A percentile compares a stretch with the other conserved stretches of the same genome.
phyloP scores from a whole-genome alignment of 2,113 vertebrate species.

The Circaetus gallicus region DNA sequence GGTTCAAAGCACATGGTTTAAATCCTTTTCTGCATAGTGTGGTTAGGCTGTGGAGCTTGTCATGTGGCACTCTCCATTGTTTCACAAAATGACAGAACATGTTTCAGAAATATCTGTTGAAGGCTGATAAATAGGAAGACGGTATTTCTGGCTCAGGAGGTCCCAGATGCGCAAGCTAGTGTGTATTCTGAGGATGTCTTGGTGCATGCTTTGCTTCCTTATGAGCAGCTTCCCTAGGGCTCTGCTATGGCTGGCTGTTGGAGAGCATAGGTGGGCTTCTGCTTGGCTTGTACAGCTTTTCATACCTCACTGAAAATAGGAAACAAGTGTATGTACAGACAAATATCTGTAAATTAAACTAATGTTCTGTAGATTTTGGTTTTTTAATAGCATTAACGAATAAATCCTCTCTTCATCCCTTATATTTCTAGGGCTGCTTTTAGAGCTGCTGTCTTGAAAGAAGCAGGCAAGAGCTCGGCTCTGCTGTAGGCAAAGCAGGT shows the following conservation, averaged over 20 bases:
- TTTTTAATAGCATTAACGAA: neutral
- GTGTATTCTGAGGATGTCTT: neutral
- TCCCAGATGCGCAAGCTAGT: neutral
- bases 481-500: neutral
- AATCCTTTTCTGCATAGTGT: neutral
- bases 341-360: neutral
- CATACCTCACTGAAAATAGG: neutral
- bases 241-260: neutral
- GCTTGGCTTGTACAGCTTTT: neutral
- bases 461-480: neutral
- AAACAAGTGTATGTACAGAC: neutral
- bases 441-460: neutral
- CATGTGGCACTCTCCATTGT: fast-evolving
- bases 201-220: neutral
- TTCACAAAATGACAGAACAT: neutral
- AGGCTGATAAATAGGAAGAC: neutral
- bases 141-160: neutral
- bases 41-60: neutral
- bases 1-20: neutral
- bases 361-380: fast-evolving
- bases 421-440: neutral
- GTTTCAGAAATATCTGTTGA: neutral
- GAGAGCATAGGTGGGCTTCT: neutral
- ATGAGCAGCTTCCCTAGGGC: neutral
- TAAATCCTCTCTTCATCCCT: neutral